These are phyloP conservation scores for Parnassius glacialis DNA, from an alignment of 2,888 invertebrate genomes.

Conservation along the genomic window DNA sequence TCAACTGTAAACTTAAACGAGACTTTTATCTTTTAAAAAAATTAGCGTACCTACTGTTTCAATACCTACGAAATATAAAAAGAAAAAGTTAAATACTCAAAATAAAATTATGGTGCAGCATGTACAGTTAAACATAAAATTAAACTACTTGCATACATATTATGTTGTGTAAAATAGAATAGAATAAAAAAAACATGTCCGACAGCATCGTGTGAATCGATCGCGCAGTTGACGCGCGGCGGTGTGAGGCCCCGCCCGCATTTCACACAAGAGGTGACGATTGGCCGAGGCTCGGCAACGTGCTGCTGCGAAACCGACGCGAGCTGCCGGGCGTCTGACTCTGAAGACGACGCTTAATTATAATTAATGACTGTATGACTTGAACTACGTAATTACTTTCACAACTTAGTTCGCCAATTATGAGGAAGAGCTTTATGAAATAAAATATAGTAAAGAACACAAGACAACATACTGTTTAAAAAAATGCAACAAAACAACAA, in stretches of 20 bases:
- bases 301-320: constrained; percentile 6
- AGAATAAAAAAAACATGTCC: constrained; percentile 34
- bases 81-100: too few species aligned
- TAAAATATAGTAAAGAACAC: too few species aligned
- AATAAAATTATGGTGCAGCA: background rate
- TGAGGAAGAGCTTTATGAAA: too few species aligned
- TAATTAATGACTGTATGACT: constrained; percentile 3
- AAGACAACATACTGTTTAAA: too few species aligned
- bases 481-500: too few species aligned
- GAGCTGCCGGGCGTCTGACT: constrained; percentile 5
- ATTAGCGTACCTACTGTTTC: too few species aligned
- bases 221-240: constrained; percentile 43
- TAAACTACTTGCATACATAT: too few species aligned
- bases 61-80: too few species aligned
- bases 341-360: constrained; percentile 6
- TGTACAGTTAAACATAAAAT: background rate
- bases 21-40: too few species aligned
- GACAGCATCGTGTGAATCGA: constrained; percentile 45
- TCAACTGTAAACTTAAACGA: too few species aligned
- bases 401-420: too few species aligned
- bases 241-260: constrained; percentile 71
- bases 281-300: constrained; percentile 55
- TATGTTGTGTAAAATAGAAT: constrained; percentile 4
- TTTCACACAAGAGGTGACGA: constrained; percentile 77
- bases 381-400: background rate